Base-by-base conservation (phyloP, 1,140 invertebrate species). In the Macrobrachium rosenbergii region DNA sequence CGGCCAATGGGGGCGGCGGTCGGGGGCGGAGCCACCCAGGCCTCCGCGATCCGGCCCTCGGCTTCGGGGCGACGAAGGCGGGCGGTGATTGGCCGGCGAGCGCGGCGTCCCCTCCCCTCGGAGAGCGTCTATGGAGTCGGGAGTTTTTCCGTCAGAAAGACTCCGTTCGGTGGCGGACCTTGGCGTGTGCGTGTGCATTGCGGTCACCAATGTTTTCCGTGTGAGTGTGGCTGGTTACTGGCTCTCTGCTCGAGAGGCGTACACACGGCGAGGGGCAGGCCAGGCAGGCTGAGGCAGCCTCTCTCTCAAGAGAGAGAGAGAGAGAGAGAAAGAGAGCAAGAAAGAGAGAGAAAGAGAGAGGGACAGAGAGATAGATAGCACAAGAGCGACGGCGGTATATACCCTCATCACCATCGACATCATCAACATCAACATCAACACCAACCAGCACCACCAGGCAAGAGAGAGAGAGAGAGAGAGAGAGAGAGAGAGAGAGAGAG, bases 141-240 rank as follows among this genome's bases (percentile, higher is more conserved):
- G 58, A 78, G 80, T 88, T 88, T 88, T 88, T 88, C 80, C 79
- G 78, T 82, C 86, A 88, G 86, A 88, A 82, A 83, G 86, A 88
- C 86, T 88, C 73, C 77, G 28, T 37, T 37, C 28, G 86, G 86
- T 88, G 80, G 86, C 75, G 86, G 86, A 80, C 80, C 80, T 78
- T 79, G 28, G 28, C 28, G 28, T 37, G 28, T 37, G 86, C 83
- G 80, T 88, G 80, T 88, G 86, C 73, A 83, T 80, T 88, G 86
- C 79, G 86, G 86, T 73, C 28, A 3, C 28, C 75, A 78, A 88
- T 88, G 86, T 88, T 88, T 88, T 88, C 86, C 82, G 76, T 59
- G 64, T 82, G 86, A 88, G 86, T 88, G 86, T 82, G 60, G 80
- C 59, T 58, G 28, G 28, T 3, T 37, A 3, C 28, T 37, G 28